Evolutionary conservation across 2,888 invertebrate genomes (phyloP), one percentile per base, ranked within the genome.

Genomic region (Elegia similella): DNA sequence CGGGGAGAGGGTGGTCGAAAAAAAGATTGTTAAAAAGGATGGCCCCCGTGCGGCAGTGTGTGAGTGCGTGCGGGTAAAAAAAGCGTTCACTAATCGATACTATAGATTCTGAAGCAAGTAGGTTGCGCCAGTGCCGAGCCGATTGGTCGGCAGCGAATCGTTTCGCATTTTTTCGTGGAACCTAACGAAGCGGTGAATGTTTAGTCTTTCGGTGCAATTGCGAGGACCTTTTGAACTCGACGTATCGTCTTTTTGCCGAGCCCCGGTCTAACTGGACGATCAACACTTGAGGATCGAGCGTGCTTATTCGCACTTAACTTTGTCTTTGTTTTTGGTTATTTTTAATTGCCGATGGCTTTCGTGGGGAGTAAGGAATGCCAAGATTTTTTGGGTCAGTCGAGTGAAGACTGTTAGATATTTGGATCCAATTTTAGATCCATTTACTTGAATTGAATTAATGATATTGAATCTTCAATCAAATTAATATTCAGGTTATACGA

Each of bases 21-120:
- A 91, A 91, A 91, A 91, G 88, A 89, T 88, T 90, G 88, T 88
- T 91, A 89, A 91, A 91, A 91, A 90, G 85, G 86, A 83, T 82
- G 82, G 82, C 87, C 90, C 90, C 90, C 80, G 78, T 70, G 74
- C 78, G 82, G 77, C 86, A 69, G 81, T 88, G 89, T 90, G 90
- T 89, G 90, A 81, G 89, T 88, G 88, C 86, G 88, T 88, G 82
- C 70, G 88, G 86, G 84, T 83, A 90, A 90, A 91, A 64, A 90
- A 89, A 88, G 80, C 82, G 74, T 85, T 84, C 82, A 82, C 89
- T 89, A 90, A 91, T 90, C 91, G 89, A 91, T 91, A 91, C 91
- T 88, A 91, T 91, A 89, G 89, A 87, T 90, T 90, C 84, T 84
- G 86, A 87, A 78, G 87, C 88, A 90, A 89, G 89, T 88, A 86